These are phyloP conservation scores for Upupa epops DNA, from an alignment of 2,113 vertebrate genomes.

Conservation along the genomic window DNA sequence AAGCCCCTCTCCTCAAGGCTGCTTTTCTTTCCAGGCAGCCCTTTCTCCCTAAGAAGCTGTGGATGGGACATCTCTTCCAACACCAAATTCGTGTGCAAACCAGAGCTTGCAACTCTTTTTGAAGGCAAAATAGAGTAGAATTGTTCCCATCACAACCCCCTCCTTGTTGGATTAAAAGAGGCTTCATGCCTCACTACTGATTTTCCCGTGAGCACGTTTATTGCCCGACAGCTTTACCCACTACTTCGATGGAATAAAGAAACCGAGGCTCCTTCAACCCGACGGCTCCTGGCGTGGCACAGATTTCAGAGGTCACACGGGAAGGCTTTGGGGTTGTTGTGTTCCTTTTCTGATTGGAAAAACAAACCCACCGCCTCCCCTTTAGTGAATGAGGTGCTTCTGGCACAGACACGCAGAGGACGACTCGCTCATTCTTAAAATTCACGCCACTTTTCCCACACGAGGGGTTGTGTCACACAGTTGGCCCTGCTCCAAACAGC, in stretches of 20 bases:
- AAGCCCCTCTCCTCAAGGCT: too few relatives aligned
- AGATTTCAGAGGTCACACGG: neutral
- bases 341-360: neutral
- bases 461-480: constrained; percentile 36
- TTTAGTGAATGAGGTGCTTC: constrained; percentile 58
- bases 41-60: neutral
- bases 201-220: neutral
- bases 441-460: constrained; percentile 65
- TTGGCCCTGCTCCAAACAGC: constrained; percentile 41
- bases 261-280: neutral
- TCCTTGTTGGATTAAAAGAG: neutral
- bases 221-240: neutral
- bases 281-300: neutral
- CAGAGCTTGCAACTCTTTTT: constrained; percentile 1
- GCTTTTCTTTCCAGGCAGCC: neutral
- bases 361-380: constrained; percentile 29
- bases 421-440: constrained; percentile 65
- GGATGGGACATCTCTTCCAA: neutral
- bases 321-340: neutral
- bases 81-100: neutral
- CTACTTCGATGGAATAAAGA: neutral
- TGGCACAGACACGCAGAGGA: constrained; percentile 42
- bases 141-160: neutral
- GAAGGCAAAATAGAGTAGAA: neutral
- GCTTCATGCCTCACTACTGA: neutral